phyloP scores from a whole-genome alignment of 1,140 invertebrate genomes.

The Heliothis subflexa region DNA sequence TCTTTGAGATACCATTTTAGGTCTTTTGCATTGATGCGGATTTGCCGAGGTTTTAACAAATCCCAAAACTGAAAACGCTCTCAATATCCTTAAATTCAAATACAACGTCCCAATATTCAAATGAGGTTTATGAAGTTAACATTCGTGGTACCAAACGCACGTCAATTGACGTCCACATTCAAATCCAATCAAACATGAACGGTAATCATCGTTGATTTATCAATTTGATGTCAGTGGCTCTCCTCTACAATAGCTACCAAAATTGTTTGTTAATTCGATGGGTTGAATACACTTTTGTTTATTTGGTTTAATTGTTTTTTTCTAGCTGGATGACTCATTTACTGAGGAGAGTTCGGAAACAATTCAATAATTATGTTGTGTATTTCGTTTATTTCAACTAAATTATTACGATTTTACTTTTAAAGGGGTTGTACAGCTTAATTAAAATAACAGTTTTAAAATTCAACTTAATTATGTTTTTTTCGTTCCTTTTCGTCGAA shows the following conservation, averaged over 20 bases:
- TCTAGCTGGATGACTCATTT: no score
- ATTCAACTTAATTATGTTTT: no score
- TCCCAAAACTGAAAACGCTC: background rate
- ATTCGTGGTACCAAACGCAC: slow-evolving; percentile 13
- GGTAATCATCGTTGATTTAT: slow-evolving; percentile 48
- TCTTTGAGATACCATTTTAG: no score
- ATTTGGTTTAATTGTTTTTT: background rate
- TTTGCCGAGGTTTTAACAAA: no score
- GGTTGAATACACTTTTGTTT: background rate
- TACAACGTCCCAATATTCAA: slow-evolving; percentile 19
- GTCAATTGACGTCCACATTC: slow-evolving; percentile 30
- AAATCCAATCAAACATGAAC: slow-evolving; percentile 63
- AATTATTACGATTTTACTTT: no score
- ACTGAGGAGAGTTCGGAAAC: no score
- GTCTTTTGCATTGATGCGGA: no score
- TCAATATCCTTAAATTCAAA: background rate
- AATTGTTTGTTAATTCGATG: background rate
- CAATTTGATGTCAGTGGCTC: slow-evolving; percentile 25
- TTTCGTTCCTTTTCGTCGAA: no score
- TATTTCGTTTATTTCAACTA: no score
- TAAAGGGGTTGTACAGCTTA: no score
- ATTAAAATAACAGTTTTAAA: no score
- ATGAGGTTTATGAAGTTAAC: slow-evolving; percentile 6
- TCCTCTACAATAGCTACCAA: background rate
- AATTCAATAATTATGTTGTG: no score